A percentile compares a stretch with the other conserved stretches of the same genome.
phyloP scores from a whole-genome alignment of 30 jellyfish, hydroid and myxozoan species.

The Clytia hemisphaerica region DNA sequence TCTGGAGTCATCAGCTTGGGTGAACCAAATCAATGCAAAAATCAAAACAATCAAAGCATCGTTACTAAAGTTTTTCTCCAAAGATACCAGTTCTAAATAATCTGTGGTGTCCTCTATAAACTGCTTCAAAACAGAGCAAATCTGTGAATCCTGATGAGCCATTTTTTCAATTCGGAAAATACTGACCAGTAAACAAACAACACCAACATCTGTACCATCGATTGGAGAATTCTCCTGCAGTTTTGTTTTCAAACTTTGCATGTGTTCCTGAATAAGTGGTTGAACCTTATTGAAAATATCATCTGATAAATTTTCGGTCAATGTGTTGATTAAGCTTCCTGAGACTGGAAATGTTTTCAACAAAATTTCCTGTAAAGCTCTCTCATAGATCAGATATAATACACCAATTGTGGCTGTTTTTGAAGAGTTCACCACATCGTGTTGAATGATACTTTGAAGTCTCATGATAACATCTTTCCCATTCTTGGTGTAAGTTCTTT shows the following conservation, averaged over 20 bases:
- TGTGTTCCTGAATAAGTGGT: conserved; percentile 12
- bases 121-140: not conserved
- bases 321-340: not conserved
- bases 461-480: too few species aligned
- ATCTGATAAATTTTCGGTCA: not conserved
- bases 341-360: conserved; percentile 6
- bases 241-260: not conserved
- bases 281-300: not conserved
- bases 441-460: too few species aligned
- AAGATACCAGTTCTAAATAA: conserved; percentile 4
- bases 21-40: too few species aligned
- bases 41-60: too few species aligned
- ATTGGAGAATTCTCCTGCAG: not conserved
- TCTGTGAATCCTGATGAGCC: not conserved
- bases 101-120: not conserved
- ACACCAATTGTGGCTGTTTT: too few species aligned
- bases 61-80: too few species aligned
- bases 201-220: conserved; percentile 12
- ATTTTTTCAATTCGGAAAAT: not conserved
- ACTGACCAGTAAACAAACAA: not conserved
- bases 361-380: not conserved
- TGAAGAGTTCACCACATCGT: too few species aligned
- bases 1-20: too few species aligned
- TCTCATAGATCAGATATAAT: not conserved
- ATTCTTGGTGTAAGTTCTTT: too few species aligned